Percentiles rank a stretch among this genome's conserved stretches.
Evolutionary conservation across 2,888 invertebrate species (phyloP).

Genomic region (Lochmaea capreae): DNA sequence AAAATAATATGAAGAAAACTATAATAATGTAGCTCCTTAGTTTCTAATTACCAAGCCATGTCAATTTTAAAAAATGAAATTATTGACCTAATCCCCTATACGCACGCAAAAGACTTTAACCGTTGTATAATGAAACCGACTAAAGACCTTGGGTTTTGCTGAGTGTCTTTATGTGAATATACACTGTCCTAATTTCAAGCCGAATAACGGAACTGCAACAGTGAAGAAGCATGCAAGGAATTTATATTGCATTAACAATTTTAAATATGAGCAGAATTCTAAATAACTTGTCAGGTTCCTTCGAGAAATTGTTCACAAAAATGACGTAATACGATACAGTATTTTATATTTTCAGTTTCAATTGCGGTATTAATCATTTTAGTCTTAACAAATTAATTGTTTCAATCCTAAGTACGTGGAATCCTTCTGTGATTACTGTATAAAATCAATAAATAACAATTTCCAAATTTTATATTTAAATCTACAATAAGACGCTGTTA

Average conservation of each 20-base stretch:
- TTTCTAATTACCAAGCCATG: too few species aligned
- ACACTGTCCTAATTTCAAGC: slow-evolving; percentile 45
- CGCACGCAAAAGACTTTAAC: not conserved
- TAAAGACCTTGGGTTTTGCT: slow-evolving; percentile 13
- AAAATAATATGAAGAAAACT: too few species aligned
- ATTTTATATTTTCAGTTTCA: not conserved
- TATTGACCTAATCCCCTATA: not conserved
- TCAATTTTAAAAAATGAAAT: not conserved
- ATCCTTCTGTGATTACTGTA: too few species aligned
- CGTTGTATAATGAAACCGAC: slow-evolving; percentile 4
- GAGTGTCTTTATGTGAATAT: slow-evolving; percentile 29
- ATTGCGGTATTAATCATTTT: not conserved
- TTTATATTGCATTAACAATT: slow-evolving; percentile 31
- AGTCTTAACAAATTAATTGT: too few species aligned
- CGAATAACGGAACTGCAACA: slow-evolving; percentile 44
- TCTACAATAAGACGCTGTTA: too few species aligned
- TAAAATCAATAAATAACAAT: too few species aligned
- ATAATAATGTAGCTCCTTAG: too few species aligned
- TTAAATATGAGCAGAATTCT: slow-evolving; percentile 17
- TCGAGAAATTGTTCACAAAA: not conserved
- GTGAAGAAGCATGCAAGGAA: slow-evolving; percentile 42
- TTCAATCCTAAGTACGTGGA: too few species aligned
- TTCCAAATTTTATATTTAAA: too few species aligned
- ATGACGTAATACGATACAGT: not conserved
- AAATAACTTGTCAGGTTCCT: not conserved